Evolutionary conservation across 1,140 invertebrate genomes (phyloP).

Genomic region (Agrypnia vestita): DNA sequence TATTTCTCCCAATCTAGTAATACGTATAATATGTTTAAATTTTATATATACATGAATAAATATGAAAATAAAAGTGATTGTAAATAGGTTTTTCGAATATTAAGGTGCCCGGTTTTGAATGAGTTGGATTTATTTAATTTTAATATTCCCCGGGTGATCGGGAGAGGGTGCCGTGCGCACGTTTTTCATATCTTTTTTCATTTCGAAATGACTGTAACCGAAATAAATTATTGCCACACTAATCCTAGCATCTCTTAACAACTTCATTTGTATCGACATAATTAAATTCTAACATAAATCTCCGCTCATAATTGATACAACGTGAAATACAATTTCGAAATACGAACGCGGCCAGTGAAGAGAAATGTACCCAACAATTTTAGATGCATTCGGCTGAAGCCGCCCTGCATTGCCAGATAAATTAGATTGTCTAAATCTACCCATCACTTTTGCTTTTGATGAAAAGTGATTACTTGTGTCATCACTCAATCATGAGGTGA

Average conservation of each 20-base stretch:
- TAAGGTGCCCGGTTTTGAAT: background rate
- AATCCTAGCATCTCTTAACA: slow-evolving; percentile 26
- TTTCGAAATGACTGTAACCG: slow-evolving; percentile 37
- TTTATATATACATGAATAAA: too few species aligned
- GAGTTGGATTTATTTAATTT: slow-evolving; percentile 40
- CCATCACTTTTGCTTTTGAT: too few species aligned
- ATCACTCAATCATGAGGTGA: too few species aligned
- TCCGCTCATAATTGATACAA: slow-evolving; percentile 17
- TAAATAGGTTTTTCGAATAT: too few species aligned
- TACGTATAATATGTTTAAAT: too few species aligned
- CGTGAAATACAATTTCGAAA: slow-evolving; percentile 17
- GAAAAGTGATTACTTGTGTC: too few species aligned
- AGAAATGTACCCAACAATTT: too few species aligned
- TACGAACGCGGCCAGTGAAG: background rate
- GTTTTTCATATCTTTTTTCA: slow-evolving; percentile 26
- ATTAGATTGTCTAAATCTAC: too few species aligned
- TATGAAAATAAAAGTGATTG: too few species aligned
- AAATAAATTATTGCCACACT: slow-evolving; percentile 26
- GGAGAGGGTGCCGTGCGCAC: slow-evolving; percentile 22
- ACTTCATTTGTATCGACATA: slow-evolving; percentile 29
- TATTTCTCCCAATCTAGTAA: too few species aligned
- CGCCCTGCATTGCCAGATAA: too few species aligned
- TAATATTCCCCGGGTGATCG: slow-evolving; percentile 37
- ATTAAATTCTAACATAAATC: slow-evolving; percentile 29
- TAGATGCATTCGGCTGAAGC: too few species aligned